These are phyloP conservation scores for Clamator glandarius DNA, from an alignment of 2,797 vertebrate species.

Conservation along the genomic window DNA sequence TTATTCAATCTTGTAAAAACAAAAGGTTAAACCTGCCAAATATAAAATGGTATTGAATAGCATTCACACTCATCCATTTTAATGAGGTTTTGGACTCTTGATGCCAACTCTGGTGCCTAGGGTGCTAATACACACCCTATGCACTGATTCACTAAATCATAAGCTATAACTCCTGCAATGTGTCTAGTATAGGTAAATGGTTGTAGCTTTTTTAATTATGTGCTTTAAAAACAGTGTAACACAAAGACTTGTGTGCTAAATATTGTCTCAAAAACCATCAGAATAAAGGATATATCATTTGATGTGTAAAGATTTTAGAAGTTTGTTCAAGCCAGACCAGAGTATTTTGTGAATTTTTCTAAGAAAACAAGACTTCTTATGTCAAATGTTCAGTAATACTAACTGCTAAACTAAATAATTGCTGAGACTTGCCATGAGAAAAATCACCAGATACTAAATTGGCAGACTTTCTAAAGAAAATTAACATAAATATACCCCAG, in stretches of 20 bases:
- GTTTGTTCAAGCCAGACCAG: background rate
- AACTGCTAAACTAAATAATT: background rate
- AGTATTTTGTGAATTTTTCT: background rate
- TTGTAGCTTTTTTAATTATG: background rate
- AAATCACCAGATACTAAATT: background rate
- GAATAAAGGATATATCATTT: background rate
- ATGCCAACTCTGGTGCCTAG: background rate
- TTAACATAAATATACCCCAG: background rate
- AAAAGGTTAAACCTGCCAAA: slow-evolving; percentile 28
- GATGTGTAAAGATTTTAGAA: background rate
- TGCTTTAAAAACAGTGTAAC: background rate
- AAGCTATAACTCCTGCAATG: background rate
- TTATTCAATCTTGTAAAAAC: slow-evolving; percentile 45
- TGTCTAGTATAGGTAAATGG: background rate
- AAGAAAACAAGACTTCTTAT: background rate
- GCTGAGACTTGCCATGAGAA: background rate
- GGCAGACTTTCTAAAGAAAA: background rate
- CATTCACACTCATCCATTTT: slow-evolving; percentile 29
- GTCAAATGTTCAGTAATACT: background rate
- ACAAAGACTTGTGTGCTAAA: background rate
- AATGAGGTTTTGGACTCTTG: slow-evolving; percentile 43
- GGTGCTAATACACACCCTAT: background rate
- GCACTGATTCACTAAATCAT: background rate
- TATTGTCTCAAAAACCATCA: background rate
- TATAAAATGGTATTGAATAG: slow-evolving; percentile 55